These are phyloP conservation scores for Eupithecia pulchellata DNA, from an alignment of 2,888 invertebrate species.

Conservation along the genomic window DNA sequence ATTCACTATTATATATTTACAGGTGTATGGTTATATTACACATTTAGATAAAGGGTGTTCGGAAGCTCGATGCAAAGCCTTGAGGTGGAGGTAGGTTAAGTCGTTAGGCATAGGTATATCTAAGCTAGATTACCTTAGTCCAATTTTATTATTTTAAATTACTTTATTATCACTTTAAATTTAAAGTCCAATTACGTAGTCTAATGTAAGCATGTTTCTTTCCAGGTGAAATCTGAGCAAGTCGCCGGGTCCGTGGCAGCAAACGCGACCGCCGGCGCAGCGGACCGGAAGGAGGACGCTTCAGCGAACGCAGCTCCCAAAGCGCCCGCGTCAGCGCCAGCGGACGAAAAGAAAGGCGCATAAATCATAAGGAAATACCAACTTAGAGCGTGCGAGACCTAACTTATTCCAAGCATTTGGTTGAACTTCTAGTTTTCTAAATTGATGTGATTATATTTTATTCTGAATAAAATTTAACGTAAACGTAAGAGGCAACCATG, in stretches of 20 bases:
- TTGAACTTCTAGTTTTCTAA: conserved; percentile 14
- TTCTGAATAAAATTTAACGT: conserved; percentile 8
- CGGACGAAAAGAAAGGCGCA: conserved; percentile 25
- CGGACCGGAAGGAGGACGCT: conserved; percentile 3
- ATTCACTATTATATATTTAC: neutral
- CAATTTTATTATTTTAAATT: too few species aligned
- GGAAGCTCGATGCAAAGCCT: too few species aligned
- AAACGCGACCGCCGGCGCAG: neutral
- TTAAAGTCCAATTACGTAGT: too few species aligned
- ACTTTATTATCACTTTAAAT: too few species aligned
- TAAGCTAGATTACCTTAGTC: too few species aligned
- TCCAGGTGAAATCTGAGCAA: conserved; percentile 17
- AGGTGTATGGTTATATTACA: too few species aligned
- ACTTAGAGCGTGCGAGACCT: conserved; percentile 7
- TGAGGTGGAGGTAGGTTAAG: too few species aligned
- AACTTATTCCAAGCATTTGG: conserved; percentile 12
- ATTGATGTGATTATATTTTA: conserved; percentile 11
- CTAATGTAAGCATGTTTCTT: conserved; percentile 3
- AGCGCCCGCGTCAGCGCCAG: neutral
- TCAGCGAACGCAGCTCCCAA: neutral
- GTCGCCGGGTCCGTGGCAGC: neutral
- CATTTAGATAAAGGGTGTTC: too few species aligned
- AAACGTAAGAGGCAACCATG: conserved; percentile 9
- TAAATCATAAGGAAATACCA: neutral
- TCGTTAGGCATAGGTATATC: too few species aligned